Base-by-base conservation (phyloP, 2,888 invertebrate species). In the Ceramica pisi region DNA sequence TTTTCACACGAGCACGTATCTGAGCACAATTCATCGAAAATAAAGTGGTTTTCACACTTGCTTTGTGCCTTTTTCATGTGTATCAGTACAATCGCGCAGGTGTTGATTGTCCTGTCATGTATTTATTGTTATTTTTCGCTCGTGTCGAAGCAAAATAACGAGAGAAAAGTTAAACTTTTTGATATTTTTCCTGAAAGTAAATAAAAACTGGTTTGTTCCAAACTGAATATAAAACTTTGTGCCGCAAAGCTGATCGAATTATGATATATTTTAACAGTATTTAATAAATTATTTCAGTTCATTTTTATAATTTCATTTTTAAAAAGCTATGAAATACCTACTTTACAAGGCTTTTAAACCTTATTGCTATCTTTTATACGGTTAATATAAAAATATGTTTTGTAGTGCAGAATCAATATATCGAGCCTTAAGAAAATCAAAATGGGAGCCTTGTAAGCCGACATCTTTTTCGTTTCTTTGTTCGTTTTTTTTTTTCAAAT, bases 1-100 rank as follows among this genome's bases (percentile, higher is more conserved):
- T 76, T 75, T 75, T 63, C 62, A 80, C 41, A 51, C 67, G 26
- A 65, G 61, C 80, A 63, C 67, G 63, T 74, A 61, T 60, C 19
- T 51, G 68, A 68, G 44, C 55, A 65, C 65, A 75, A 78, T 78
- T 50, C 61, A 62, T 59, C 57, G 76, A 66, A 66, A 63, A 78
- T 75, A 75, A 75, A 78, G 62, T 80, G 56, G 65, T 65, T 80
- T 80, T 67, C 50, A 67, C 56, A 69, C 62, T 57, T 26, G 65
- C 61, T 35, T 64, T 64, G 35, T 65, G 21, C 41, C 16, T 61
- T 74, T 77, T 67, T 53, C 50, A 35, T 35, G 46, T 38, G 51
- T 68, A 68, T 80, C 65, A 48, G 65, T 53, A 67, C 48, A 80
- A 74, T 72, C 51, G 55, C 35, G 75, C 67, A 55, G 67, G 60